Base-by-base conservation (phyloP, 2,797 vertebrate genomes). In the Silurus aristotelis region DNA sequence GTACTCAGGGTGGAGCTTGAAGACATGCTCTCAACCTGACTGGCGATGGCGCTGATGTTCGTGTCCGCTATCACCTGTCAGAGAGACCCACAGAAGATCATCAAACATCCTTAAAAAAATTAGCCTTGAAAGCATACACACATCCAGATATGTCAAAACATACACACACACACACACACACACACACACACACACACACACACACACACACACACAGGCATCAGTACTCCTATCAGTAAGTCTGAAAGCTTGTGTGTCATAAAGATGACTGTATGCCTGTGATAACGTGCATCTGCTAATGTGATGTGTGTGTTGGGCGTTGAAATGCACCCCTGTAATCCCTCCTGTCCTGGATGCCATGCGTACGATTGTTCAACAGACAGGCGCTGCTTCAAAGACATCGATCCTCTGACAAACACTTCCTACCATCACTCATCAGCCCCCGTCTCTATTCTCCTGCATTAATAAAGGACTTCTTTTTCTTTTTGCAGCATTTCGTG, bases 21-120 rank as follows among this genome's bases (percentile, higher is more conserved):
- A 48, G 96, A 96, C 93, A 98, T 92, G 93, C 89, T 96, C 93
- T 98, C 97, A 89, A 98, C 95, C 90, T 98, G 97, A 90, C 93
- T 95, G 63, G 96, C 95, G 67, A 99, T 96, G 90, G 97, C 96
- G 14, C 94, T 96, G 94, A 99, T 98, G 92, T 98, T 98, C 83
- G 97, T 98, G 90, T 99, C 98, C 0, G 97, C 97, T 31, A 97
- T 95, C 77, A 99, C 98, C 98, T 95, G 90, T 63, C 76, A 87
- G 66, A 86, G 52, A 85, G 71, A 83, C 31, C 81, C 68, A 86
- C 70, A 63, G 27, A 79, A 66, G 8, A 83, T 20, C 82, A 52
- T 56, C 6, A 66, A 64, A 48, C 52, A 61, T 68, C 14, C 52
- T 27, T 12, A 13, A 3, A 72, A 10, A 72, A 46, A 83, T 25